Evolutionary conservation across 2,113 vertebrate genomes (phyloP), one percentile per base, ranked within the genome.

Genomic region (Pseudopipra pipra): DNA sequence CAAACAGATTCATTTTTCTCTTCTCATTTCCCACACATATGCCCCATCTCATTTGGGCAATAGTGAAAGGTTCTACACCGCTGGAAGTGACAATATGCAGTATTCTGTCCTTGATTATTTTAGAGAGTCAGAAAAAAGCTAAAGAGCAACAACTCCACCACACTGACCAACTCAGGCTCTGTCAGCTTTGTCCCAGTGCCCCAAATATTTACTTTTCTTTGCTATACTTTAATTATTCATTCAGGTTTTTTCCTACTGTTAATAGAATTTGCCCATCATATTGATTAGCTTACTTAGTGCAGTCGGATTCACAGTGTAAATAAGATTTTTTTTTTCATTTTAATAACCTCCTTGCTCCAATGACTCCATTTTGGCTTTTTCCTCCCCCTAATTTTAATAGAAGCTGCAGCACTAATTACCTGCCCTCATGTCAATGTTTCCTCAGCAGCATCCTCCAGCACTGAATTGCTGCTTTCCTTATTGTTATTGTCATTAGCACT

Each of bases 211-310:
- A 80, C 52, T 72, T 24, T 96, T 77, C 82, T 79, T 83, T 67
- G 14, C 49, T 89, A 47, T 33, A 75, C 16, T 80, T 81, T 33
- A 96, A 76, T 77, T 87, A 94, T 76, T 95, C 7, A 12, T 65
- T 89, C 74, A 78, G 28, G 6, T 4, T 7, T 79, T 87, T 90
- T 85, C 52, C 18, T 58, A 33, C 33, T 66, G 81, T 83, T 96
- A 96, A 97, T 61, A 94, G 91, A 96, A 94, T 93, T 97, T 87
- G 15, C 56, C 73, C 54, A 66, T 77, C 10, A 24, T 93, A 97
- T 97, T 94, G 96, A 97, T 93, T 94, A 71, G 62, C 51, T 97
- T 96, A 70, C 82, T 93, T 84, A 95, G 79, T 93, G 79, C 83
- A 93, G 73, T 62, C 91, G 75, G 76, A 95, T 95, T 93, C 87